phyloP scores from a whole-genome alignment of 1,140 invertebrate genomes.

The Caerostris extrusa region DNA sequence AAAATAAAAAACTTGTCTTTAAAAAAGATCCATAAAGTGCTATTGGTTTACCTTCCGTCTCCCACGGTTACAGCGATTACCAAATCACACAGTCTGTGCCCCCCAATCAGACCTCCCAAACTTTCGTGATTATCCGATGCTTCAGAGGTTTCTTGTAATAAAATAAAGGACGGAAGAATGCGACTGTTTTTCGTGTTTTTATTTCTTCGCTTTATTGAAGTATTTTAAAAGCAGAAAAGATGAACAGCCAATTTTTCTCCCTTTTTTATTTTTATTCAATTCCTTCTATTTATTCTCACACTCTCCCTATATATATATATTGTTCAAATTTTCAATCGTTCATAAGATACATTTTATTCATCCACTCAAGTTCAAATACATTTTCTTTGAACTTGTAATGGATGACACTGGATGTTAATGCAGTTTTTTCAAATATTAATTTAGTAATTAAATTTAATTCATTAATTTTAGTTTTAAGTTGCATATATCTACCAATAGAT shows the following conservation, averaged over 20 bases:
- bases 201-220: neutral
- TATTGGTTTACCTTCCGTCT: slow-evolving; percentile 47
- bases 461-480: too few species aligned
- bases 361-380: too few species aligned
- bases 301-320: too few species aligned
- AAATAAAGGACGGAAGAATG: slow-evolving; percentile 8
- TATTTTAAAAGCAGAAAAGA: neutral
- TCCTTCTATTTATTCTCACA: too few species aligned
- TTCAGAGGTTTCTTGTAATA: slow-evolving; percentile 35
- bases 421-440: too few species aligned
- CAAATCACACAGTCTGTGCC: slow-evolving; percentile 50
- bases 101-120: slow-evolving; percentile 29
- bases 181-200: neutral
- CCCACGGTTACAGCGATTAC: slow-evolving; percentile 38
- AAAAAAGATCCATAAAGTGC: slow-evolving; percentile 38
- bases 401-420: too few species aligned
- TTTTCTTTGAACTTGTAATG: too few species aligned
- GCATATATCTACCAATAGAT: too few species aligned
- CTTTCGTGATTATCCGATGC: slow-evolving; percentile 6
- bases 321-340: too few species aligned
- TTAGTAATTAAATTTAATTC: too few species aligned
- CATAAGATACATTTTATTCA: too few species aligned
- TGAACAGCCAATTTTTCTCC: neutral
- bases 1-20: neutral
- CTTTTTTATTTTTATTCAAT: neutral